Conservation (phyloP, 2,888 invertebrate species). For the Horisme vitalbata region DNA sequence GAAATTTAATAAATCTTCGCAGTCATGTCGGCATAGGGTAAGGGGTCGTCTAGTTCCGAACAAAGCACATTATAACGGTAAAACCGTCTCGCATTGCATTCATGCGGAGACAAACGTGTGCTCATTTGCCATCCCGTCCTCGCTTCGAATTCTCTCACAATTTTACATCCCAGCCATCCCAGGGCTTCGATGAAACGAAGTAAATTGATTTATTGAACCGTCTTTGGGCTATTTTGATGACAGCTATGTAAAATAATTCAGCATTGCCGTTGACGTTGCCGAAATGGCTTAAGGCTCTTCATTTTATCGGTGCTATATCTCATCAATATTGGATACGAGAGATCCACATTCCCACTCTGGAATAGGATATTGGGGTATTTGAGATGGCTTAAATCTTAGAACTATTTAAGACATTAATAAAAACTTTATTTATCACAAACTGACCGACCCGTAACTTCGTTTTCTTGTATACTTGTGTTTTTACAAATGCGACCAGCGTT, state of each 20-base stretch:
- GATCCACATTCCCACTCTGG: too few species aligned
- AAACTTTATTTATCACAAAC: too few species aligned
- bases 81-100: constrained; percentile 40
- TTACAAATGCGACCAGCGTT: too few species aligned
- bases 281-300: background rate
- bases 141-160: constrained; percentile 31
- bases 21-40: too few species aligned
- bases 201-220: constrained; percentile 7
- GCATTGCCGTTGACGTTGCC: background rate
- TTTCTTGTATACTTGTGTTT: too few species aligned
- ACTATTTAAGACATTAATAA: too few species aligned
- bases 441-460: too few species aligned
- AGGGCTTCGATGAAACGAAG: background rate
- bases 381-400: too few species aligned
- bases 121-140: constrained; percentile 49
- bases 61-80: constrained; percentile 12
- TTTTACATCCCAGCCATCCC: constrained; percentile 1
- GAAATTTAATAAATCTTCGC: too few species aligned
- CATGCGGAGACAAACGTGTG: constrained; percentile 54
- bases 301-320: background rate
- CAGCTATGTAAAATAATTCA: constrained; percentile 2
- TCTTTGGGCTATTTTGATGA: constrained; percentile 24
- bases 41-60: background rate
- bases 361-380: too few species aligned
- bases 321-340: background rate